phyloP scores from a whole-genome alignment of 2,888 invertebrate species.

The Cacoxenus indagator region DNA sequence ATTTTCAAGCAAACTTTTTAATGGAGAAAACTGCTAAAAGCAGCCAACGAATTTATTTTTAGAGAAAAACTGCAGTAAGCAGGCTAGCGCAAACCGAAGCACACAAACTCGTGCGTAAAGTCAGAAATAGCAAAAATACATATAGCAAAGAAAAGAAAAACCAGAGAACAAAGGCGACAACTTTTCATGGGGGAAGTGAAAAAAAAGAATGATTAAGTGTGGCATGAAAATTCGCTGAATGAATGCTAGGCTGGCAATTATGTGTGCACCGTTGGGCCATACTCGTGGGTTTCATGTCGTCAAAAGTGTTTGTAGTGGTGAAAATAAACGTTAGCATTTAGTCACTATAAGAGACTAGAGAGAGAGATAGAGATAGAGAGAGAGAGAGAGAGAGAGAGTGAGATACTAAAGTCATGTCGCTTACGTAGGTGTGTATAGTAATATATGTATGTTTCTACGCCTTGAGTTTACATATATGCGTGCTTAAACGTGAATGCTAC shows the following conservation, averaged over 20 bases:
- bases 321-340: background rate
- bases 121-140: background rate
- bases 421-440: background rate
- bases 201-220: background rate
- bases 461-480: background rate
- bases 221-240: background rate
- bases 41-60: background rate
- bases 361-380: background rate
- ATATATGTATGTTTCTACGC: background rate
- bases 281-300: background rate
- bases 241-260: background rate
- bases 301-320: background rate
- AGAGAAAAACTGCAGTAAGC: background rate
- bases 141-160: background rate
- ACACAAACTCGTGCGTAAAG: background rate
- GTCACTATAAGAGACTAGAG: background rate
- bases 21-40: background rate
- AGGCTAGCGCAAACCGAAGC: background rate
- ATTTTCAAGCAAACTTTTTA: background rate
- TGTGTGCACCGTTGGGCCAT: background rate
- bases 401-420: background rate
- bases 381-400: background rate
- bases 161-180: background rate
- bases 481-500: background rate
- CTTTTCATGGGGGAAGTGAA: background rate